Evolutionary conservation across 2,113 vertebrate genomes (phyloP), one percentile per base, ranked within the genome.

Genomic region (Aphelocoma coerulescens): DNA sequence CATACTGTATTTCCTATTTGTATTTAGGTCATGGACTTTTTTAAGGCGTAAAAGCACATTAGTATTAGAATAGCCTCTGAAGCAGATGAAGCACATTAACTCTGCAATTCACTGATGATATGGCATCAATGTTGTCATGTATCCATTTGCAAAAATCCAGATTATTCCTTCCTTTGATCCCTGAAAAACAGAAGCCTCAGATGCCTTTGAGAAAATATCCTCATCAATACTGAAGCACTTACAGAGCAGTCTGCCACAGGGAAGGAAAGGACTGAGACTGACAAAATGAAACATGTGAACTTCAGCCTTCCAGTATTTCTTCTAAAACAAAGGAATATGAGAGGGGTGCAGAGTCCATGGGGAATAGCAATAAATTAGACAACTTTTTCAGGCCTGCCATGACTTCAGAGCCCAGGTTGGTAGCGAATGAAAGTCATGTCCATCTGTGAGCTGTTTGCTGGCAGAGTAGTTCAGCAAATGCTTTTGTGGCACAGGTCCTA

Each of bases 131-230:
- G 86, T 94, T 91, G 65, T 82, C 86, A 79, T 76, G 73, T 72
- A 92, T 85, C 80, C 78, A 71, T 87, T 95, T 91, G 66, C 77
- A 94, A 76, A 96, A 93, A 82, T 79, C 57, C 83, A 94, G 73
- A 82, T 94, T 87, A 92, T 69, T 97, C 26, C 37, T 82, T 84
- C 66, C 91, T 92, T 95, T 95, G 86, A 82, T 91, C 80, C 66
- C 41, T 79, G 49, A 68, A 57, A 93, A 89, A 85, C 61, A 91
- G 84, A 87, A 89, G 39, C 65, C 69, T 78, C 44, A 54, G 54
- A 65, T 7, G 6, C 54, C 76, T 95, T 91, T 93, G 76, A 93
- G 91, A 81, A 94, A 93, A 91, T 39, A 78, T 11, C 65, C 62
- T 93, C 80, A 94, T 87, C 88, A 58, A 52, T 93, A 82, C 27